Evolutionary conservation across 1,140 invertebrate genomes (phyloP).

Genomic region (Lepidurus apus): DNA sequence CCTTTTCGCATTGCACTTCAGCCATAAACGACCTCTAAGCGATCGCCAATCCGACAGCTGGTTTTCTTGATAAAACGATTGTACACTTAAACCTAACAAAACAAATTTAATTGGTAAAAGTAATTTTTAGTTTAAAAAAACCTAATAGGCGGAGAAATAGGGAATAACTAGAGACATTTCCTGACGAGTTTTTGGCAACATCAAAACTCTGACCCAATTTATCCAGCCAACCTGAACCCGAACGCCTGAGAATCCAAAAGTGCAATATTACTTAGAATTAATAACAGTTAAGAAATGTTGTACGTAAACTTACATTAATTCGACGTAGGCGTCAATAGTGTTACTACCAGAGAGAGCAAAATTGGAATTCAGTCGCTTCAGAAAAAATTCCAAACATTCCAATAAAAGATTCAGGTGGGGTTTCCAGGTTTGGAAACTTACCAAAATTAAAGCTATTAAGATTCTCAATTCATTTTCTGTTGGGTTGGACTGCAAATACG

Average conservation of each 20-base stretch:
- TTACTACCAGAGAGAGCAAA: background rate
- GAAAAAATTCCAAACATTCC: background rate
- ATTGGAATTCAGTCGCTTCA: background rate
- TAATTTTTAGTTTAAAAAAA: background rate
- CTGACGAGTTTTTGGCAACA: background rate
- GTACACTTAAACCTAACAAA: background rate
- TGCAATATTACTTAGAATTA: background rate
- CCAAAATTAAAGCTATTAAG: background rate
- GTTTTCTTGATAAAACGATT: background rate
- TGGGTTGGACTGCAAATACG: background rate
- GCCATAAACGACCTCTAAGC: background rate
- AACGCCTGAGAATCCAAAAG: background rate
- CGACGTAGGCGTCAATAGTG: background rate
- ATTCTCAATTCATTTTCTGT: background rate
- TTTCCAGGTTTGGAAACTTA: background rate
- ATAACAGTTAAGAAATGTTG: background rate
- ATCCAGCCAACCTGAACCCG: background rate
- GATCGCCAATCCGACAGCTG: background rate
- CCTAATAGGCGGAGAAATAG: slow-evolving; percentile 3
- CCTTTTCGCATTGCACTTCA: background rate
- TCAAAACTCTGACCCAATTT: slow-evolving; percentile 2
- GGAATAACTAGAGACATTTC: background rate
- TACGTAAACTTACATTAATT: background rate
- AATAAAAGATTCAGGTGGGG: background rate
- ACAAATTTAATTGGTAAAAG: background rate